Percentiles rank a stretch among this genome's conserved stretches.
Evolutionary conservation across 2,888 invertebrate genomes (phyloP).

Genomic region (Drosophila neonasuta): DNA sequence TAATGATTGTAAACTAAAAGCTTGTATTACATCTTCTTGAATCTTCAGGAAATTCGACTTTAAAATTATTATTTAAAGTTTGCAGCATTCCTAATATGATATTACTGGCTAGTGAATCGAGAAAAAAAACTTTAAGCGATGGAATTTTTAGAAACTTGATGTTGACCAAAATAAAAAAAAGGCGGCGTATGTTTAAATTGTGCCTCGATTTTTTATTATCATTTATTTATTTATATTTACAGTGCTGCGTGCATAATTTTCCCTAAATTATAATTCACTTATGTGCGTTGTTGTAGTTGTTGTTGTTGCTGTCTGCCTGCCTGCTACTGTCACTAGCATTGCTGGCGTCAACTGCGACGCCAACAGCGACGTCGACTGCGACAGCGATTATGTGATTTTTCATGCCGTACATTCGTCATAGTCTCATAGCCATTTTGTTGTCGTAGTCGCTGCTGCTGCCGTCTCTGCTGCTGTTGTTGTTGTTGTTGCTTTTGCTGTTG

Average conservation of each 20-base stretch:
- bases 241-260: slow-evolving; percentile 71
- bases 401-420: slow-evolving; percentile 69
- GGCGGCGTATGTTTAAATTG: slow-evolving; percentile 53
- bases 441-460: slow-evolving; percentile 60
- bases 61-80: too few relatives aligned
- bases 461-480: slow-evolving; percentile 8
- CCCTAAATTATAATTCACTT: slow-evolving; percentile 73
- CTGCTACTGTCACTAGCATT: slow-evolving; percentile 21
- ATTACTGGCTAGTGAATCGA: too few relatives aligned
- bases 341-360: slow-evolving; percentile 29
- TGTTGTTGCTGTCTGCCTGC: slow-evolving; percentile 30
- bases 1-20: too few relatives aligned
- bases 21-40: too few relatives aligned
- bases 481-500: slow-evolving; percentile 37
- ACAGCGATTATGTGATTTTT: slow-evolving; percentile 73
- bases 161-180: slow-evolving; percentile 17
- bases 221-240: slow-evolving; percentile 65
- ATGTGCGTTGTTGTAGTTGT: slow-evolving; percentile 14
- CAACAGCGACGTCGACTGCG: slow-evolving; percentile 42
- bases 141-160: slow-evolving; percentile 51
- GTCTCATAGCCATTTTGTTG: slow-evolving; percentile 71
- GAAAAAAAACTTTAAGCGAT: too few relatives aligned
- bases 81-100: too few relatives aligned
- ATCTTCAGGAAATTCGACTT: too few relatives aligned
- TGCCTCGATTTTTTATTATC: slow-evolving; percentile 52